Evolutionary conservation across 2,113 vertebrate species (phyloP).

Genomic region (Rhipidura dahli): DNA sequence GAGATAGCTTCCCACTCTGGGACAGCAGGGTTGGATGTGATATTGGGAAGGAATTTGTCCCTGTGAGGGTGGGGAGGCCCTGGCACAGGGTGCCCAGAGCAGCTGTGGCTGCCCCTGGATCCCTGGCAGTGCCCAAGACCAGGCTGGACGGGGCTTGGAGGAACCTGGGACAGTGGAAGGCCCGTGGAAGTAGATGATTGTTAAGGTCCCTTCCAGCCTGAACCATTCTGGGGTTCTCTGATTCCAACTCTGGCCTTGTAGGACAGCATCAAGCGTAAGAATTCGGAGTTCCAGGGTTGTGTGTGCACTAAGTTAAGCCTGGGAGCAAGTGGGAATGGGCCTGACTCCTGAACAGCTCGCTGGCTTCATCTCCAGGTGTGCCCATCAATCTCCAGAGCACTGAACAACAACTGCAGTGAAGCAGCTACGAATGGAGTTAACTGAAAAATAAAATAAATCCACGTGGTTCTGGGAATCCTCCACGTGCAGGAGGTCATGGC

Average conservation of each 20-base stretch:
- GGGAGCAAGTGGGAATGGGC: neutral
- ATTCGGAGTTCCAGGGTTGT: accelerated
- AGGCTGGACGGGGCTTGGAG: accelerated
- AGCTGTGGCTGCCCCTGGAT: neutral
- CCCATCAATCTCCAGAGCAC: neutral
- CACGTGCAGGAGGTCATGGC: neutral
- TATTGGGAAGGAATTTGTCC: accelerated
- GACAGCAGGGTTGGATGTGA: too few relatives aligned
- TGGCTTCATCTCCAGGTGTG: neutral
- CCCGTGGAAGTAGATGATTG: neutral
- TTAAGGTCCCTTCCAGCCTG: neutral
- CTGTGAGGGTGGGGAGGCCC: accelerated
- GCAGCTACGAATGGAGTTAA: accelerated
- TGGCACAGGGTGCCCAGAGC: neutral
- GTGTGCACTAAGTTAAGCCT: neutral
- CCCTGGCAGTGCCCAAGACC: neutral
- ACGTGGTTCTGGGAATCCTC: neutral
- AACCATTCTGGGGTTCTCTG: neutral
- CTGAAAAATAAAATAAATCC: neutral
- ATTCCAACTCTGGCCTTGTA: neutral
- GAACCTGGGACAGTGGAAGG: accelerated
- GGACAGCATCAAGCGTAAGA: neutral
- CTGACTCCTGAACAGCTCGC: neutral
- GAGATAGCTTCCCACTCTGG: too few relatives aligned
- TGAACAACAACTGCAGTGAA: neutral